Percentiles rank a stretch among this genome's conserved stretches.
phyloP scores from a whole-genome alignment of 30 jellyfish, hydroid and myxozoan species.

The Aurelia aurita region DNA sequence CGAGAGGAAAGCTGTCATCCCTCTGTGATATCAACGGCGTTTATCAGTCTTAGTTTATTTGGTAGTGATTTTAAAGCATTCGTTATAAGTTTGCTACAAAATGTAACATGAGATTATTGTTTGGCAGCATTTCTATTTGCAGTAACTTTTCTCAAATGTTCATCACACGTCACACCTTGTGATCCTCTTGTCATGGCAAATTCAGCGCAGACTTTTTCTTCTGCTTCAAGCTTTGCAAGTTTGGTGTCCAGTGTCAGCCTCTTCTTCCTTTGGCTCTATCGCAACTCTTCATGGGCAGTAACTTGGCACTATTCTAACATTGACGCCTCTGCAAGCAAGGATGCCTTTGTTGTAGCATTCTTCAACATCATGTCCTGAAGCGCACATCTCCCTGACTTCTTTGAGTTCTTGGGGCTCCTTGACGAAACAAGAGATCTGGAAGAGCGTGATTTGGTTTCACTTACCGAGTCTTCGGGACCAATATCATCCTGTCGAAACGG shows the following conservation, averaged over 20 bases:
- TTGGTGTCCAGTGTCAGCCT: conserved; percentile 43
- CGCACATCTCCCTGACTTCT: conserved; percentile 30
- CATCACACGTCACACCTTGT: no score
- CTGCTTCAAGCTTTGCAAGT: no score
- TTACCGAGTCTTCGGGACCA: conserved; percentile 40
- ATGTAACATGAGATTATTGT: no score
- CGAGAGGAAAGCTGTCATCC: no score
- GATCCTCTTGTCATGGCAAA: no score
- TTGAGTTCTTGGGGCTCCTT: conserved; percentile 22
- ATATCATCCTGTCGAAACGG: conserved; percentile 18
- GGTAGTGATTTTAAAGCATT: no score
- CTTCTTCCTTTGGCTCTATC: conserved; percentile 42
- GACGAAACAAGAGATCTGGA: conserved; percentile 8
- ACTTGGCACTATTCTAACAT: conserved; percentile 23
- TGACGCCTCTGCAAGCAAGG: conserved; percentile 52
- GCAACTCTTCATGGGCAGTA: conserved; percentile 29
- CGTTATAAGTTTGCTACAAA: no score
- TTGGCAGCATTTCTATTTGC: no score
- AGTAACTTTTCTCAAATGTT: no score
- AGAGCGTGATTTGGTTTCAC: conserved; percentile 28
- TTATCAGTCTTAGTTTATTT: no score
- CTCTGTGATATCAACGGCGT: no score
- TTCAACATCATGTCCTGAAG: conserved; percentile 47
- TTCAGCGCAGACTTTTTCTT: no score
- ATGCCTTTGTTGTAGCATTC: conserved; percentile 42